Evolutionary conservation across 2,888 invertebrate species (phyloP), one percentile per base, ranked within the genome.

Genomic region (Thymelicus sylvestris): DNA sequence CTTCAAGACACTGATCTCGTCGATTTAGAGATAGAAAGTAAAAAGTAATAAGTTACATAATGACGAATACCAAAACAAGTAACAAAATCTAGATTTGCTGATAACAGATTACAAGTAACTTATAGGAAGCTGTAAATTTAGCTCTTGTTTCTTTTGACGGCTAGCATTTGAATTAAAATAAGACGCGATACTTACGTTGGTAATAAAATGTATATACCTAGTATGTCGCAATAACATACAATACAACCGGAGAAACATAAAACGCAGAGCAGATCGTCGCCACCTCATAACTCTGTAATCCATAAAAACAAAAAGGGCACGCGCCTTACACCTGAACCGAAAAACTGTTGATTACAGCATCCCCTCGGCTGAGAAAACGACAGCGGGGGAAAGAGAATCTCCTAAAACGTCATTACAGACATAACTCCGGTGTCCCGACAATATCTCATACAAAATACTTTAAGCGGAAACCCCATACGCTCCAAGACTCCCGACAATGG

Each of bases 401-500:
- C 82, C 84, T 81, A 86, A 90, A 91, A 90, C 88, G 84, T 89
- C 86, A 89, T 91, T 91, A 91, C 81, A 70, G 76, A 78, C 82
- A 81, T 79, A 83, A 79, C 80, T 80, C 81, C 79, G 76, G 76
- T 78, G 80, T 85, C 84, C 80, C 80, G 75, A 81, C 83, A 80
- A 83, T 81, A 83, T 84, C 83, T 83, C 88, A 91, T 89, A 91
- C 92, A 89, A 89, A 93, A 90, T 88, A 89, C 90, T 88, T 90
- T 89, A 92, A 90, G 90, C 93, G 88, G 89, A 92, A 92, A 89
- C 90, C 92, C 83, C 89, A 90, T 82, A 92, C 91, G 91, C 91
- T 90, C 89, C 90, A 86, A 82, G 85, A 85, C 85, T 83, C 80
- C 79, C 84, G 88, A 93, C 93, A 92, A 92, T 91, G 80, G 88